Percentiles rank a stretch among this genome's conserved stretches.
Conservation (phyloP, 2,797 vertebrate species). For the Sebastolobus altivelis region DNA sequence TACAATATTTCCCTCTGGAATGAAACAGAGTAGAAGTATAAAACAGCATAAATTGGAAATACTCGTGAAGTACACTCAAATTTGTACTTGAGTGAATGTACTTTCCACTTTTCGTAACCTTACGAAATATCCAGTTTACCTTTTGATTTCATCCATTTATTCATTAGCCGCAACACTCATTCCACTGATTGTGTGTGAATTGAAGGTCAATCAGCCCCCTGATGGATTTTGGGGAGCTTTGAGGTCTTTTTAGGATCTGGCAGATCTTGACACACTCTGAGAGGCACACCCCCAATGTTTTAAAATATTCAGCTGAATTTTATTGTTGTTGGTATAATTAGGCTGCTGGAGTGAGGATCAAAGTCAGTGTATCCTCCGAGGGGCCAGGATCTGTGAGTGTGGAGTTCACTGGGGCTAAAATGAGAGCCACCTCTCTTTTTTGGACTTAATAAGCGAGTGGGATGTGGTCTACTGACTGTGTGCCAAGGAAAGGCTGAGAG, state of each 20-base stretch:
- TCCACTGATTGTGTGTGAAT: conserved; percentile 19
- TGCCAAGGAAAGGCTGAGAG: conserved; percentile 24
- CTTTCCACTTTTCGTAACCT: background rate
- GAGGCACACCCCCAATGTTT: background rate
- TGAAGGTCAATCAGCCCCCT: conserved; percentile 30
- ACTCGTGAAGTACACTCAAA: background rate
- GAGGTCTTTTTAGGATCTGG: conserved; percentile 48
- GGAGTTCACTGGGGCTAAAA: conserved; percentile 48
- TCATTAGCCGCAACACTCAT: conserved; percentile 4
- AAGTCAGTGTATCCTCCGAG: conserved; percentile 28
- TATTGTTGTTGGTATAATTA: conserved; percentile 46
- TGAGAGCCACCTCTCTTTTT: conserved; percentile 26
- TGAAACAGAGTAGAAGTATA: background rate
- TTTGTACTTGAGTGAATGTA: background rate
- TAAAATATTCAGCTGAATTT: conserved; percentile 36
- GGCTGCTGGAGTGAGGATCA: conserved; percentile 52
- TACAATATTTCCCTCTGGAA: background rate
- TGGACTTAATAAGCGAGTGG: conserved; percentile 37
- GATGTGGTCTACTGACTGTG: conserved; percentile 31
- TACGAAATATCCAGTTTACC: background rate
- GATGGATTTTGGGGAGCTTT: conserved; percentile 21
- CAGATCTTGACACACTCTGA: conserved; percentile 35
- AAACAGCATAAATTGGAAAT: background rate
- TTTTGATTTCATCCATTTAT: conserved; percentile 15
- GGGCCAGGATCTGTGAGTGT: conserved; percentile 25